phyloP scores from a whole-genome alignment of 2,797 vertebrate species.

The Poeciliopsis turneri region DNA sequence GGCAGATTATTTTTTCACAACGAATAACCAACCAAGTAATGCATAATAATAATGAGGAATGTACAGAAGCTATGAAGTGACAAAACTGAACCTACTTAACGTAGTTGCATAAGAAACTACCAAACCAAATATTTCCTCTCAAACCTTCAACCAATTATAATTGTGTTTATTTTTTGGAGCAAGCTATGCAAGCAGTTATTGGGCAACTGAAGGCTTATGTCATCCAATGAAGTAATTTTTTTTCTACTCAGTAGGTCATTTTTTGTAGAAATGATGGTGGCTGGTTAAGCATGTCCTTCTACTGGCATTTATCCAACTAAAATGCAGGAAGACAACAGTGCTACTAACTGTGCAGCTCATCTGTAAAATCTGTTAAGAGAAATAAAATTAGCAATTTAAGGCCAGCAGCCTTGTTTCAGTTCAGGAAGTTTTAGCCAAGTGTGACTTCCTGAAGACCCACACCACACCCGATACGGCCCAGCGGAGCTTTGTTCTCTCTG shows the following conservation, averaged over 20 bases:
- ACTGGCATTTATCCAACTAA: background rate
- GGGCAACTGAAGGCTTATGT: background rate
- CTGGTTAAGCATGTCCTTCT: background rate
- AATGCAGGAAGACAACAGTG: background rate
- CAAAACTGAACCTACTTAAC: background rate
- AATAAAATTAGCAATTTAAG: conserved; percentile 16
- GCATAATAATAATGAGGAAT: background rate
- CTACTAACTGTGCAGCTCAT: background rate
- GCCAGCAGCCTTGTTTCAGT: conserved; percentile 35
- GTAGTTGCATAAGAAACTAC: background rate
- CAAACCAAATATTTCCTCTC: background rate
- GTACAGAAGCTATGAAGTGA: background rate
- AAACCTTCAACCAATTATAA: background rate
- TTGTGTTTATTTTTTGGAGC: background rate
- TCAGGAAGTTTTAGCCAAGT: conserved; percentile 68
- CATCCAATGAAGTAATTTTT: too few species aligned
- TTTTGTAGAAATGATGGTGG: background rate
- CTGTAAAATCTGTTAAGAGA: conserved; percentile 24
- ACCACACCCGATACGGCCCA: conserved; percentile 54
- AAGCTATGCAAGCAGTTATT: background rate
- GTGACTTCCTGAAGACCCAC: conserved; percentile 66
- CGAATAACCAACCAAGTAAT: background rate
- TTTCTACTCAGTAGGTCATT: background rate
- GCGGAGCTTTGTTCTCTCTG: conserved; percentile 66
- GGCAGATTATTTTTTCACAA: background rate